Conservation (phyloP, 2,797 vertebrate genomes). For the Cryptoblepharus egeriae region DNA sequence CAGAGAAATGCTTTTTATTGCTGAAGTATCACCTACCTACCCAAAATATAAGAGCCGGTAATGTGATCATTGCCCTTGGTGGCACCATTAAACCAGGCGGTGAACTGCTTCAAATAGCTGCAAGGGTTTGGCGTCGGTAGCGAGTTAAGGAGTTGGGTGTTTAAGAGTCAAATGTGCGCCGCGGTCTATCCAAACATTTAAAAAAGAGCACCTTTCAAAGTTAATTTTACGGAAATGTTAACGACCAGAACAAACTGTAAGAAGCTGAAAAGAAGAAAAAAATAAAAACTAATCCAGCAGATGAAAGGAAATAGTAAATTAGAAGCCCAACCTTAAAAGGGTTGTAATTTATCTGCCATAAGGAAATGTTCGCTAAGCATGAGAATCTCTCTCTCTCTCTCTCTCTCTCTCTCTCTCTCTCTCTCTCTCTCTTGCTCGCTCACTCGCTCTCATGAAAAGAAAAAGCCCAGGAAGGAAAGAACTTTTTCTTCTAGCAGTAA, state of each 20-base stretch:
- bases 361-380: constrained; percentile 64
- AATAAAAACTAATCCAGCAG: constrained; percentile 81
- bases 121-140: constrained; percentile 77
- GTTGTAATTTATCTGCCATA: constrained; percentile 63
- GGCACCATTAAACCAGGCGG: constrained; percentile 77
- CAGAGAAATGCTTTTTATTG: constrained; percentile 66
- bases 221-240: constrained; percentile 83
- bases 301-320: constrained; percentile 84
- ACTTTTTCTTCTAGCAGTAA: no score
- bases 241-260: constrained; percentile 79
- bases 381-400: constrained; percentile 54
- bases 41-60: constrained; percentile 55
- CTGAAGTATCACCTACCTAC: constrained; percentile 47
- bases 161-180: constrained; percentile 75
- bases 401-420: constrained; percentile 53
- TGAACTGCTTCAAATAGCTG: constrained; percentile 79
- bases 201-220: constrained; percentile 79
- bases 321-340: constrained; percentile 68
- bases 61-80: constrained; percentile 74
- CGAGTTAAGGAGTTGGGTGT: constrained; percentile 74
- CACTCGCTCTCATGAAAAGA: constrained; percentile 59
- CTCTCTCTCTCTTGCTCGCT: constrained; percentile 44
- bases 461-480: background rate
- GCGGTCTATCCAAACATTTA: constrained; percentile 73
- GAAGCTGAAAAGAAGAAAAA: constrained; percentile 65